Base-by-base conservation (phyloP, 2,888 invertebrate species). In the Clusia tigrina region DNA sequence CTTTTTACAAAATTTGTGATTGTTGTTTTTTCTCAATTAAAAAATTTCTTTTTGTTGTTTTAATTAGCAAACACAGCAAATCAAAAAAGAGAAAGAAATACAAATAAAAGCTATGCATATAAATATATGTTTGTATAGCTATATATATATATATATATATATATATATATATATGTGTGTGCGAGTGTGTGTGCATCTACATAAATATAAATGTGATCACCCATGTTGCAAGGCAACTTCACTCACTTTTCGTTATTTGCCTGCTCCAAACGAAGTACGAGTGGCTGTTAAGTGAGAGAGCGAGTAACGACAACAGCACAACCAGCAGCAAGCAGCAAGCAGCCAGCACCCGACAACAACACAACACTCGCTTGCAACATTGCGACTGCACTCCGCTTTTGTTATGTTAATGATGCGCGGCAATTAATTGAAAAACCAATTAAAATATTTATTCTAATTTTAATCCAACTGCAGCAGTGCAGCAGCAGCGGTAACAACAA, bases 361-460 rank as follows among this genome's bases (percentile, higher is more conserved):
- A 17, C 12, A 3, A n/a, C 3, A 15, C 48, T 6, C 3, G n/a
- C 18, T 48, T 48, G 48, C 48, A 15, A n/a, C 42, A 42, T 42
- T 42, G 10, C n/a, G 3, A 42, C 42, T 42, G 10, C n/a, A 42
- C 42, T 42, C n/a, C 22, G 17, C 54, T 9, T 26, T 52, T 54
- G 54, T 54, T 54, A 26, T 54, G 54, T 26, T 55, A 55, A 55
- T 55, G 37, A 37, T 37, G 55, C 38, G 55, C 55, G 55, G 55
- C 32, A 37, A 37, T 55, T 55, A 55, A 55, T 55, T 55, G 55
- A 38, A 55, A 55, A 38, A n/a, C 55, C 55, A 55, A 55, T 55
- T 55, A 55, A 55, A 55, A 55, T 55, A 55, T 55, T 55, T 55
- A 55, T 55, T 55, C 55, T 55, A 55, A 55, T 55, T 54, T 54